phyloP scores from a whole-genome alignment of 2,888 invertebrate species.

The Diarsia mendica region DNA sequence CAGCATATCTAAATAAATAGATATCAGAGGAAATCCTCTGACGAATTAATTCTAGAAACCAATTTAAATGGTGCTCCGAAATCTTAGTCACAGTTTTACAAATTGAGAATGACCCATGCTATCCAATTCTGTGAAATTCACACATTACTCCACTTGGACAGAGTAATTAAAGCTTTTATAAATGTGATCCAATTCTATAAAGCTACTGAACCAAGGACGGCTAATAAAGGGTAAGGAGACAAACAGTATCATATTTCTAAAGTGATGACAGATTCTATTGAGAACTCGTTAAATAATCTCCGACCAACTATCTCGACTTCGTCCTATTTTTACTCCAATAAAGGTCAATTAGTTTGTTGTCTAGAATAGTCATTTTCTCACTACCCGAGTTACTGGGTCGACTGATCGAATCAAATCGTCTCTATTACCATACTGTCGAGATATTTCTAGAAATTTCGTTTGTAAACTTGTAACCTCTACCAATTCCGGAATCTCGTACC shows the following conservation, averaged over 20 bases:
- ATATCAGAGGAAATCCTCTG: neutral
- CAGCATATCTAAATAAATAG: neutral
- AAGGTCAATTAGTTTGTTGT: conserved; percentile 51
- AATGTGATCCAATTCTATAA: conserved; percentile 33
- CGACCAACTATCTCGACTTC: conserved; percentile 30
- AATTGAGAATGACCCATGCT: conserved; percentile 42
- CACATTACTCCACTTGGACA: conserved; percentile 50
- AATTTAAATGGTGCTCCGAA: conserved; percentile 32
- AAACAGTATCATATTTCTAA: conserved; percentile 24
- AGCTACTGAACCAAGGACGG: conserved; percentile 24
- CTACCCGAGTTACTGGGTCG: conserved; percentile 38
- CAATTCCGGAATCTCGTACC: neutral
- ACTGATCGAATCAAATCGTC: conserved; percentile 20
- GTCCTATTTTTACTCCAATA: conserved; percentile 44
- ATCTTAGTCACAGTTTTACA: conserved; percentile 47
- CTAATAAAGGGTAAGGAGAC: conserved; percentile 12
- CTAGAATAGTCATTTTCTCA: conserved; percentile 27
- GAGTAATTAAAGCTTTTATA: conserved; percentile 48
- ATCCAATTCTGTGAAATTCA: conserved; percentile 50
- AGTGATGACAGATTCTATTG: conserved; percentile 27
- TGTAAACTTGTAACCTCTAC: conserved; percentile 11
- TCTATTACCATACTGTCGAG: conserved; percentile 2
- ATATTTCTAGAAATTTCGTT: conserved; percentile 17
- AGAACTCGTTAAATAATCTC: conserved; percentile 24
- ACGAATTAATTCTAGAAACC: neutral